These are phyloP conservation scores for Trichopria drosophilae DNA, from an alignment of 2,888 invertebrate species.

Conservation along the genomic window DNA sequence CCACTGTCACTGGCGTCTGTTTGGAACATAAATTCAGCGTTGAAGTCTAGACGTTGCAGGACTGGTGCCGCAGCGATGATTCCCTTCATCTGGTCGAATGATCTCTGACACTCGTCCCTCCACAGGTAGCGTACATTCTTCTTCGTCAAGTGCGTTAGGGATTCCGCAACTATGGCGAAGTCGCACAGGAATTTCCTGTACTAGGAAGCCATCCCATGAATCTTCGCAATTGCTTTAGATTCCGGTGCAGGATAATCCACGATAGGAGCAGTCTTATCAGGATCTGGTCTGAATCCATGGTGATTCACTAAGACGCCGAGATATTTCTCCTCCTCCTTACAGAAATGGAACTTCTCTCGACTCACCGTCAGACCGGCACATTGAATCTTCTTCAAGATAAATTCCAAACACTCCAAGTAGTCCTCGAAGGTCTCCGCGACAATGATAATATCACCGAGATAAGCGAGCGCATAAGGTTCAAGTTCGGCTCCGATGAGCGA, in stretches of 20 bases:
- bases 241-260: conserved; percentile 34
- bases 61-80: no score
- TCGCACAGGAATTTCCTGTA: no score
- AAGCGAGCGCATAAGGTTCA: conserved; percentile 25
- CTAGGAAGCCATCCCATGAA: no score
- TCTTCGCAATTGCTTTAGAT: conserved; percentile 33
- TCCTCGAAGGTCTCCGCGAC: conserved; percentile 30
- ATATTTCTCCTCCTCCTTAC: conserved; percentile 31
- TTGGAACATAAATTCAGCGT: no score
- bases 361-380: conserved; percentile 5
- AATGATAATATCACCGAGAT: conserved; percentile 33
- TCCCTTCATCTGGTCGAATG: no score
- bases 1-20: no score
- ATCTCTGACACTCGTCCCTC: no score
- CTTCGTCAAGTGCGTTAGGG: no score
- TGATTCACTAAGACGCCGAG: conserved; percentile 42
- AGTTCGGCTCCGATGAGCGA: no score
- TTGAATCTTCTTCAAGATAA: conserved; percentile 11
- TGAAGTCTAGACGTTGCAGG: no score
- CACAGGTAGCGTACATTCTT: no score
- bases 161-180: no score
- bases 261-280: conserved; percentile 25
- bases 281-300: conserved; percentile 34
- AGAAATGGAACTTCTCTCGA: conserved; percentile 33
- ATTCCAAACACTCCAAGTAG: conserved; percentile 17